Evolutionary conservation across 2,797 vertebrate genomes (phyloP).

Genomic region (Syndactyla subalaris): DNA sequence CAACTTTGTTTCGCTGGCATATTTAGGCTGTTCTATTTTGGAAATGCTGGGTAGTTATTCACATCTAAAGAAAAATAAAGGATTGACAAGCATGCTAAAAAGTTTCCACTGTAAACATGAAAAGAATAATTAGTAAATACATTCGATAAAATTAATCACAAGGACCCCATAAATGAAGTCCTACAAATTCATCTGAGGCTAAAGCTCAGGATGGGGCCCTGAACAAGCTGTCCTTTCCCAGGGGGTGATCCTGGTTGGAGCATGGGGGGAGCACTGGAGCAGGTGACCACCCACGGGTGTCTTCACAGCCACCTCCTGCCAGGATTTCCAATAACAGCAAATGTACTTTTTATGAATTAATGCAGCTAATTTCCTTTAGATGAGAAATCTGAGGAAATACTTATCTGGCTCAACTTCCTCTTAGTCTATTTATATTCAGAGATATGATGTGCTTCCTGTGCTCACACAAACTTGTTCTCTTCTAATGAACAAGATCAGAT

Average conservation of each 20-base stretch:
- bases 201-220: rapidly evolving
- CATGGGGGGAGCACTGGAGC: not conserved
- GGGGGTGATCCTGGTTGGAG: not conserved
- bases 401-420: conserved; percentile 27
- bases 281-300: not conserved
- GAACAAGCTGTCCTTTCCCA: not conserved
- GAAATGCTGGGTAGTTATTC: not conserved
- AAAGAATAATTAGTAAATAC: not conserved
- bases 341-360: not conserved
- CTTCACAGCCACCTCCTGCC: not conserved
- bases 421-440: conserved; percentile 36
- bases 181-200: not conserved
- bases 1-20: not conserved
- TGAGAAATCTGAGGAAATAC: conserved; percentile 45
- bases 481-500: not conserved
- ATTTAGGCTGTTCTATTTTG: not conserved
- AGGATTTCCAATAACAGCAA: not conserved
- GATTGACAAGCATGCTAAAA: not conserved
- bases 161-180: not conserved
- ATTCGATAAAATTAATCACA: not conserved
- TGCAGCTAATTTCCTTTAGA: conserved; percentile 31
- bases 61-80: not conserved
- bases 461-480: not conserved
- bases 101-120: not conserved
- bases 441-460: conserved; percentile 14